Base-by-base conservation (phyloP, 2,888 invertebrate species). In the Stramonita haemastoma region DNA sequence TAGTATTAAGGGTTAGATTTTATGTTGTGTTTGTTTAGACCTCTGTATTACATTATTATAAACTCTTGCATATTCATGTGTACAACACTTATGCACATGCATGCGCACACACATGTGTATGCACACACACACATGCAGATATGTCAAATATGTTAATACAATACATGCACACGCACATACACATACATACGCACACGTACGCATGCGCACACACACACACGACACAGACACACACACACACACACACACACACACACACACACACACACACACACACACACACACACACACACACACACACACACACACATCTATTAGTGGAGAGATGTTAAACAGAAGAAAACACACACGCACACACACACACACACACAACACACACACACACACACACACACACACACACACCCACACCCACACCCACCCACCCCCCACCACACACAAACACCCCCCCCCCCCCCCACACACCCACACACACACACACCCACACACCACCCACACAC, bases 331-430 rank as follows among this genome's bases (percentile, higher is more conserved):
- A 46, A 46, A 8, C 46, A 46, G 46, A 46, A 46, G 46, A 46
- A 46, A 46, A 26, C 1, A 73, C 73, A 73, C 73, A 73, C 13
- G n/a, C 73, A 73, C 11, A 73, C 73, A 73, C 26, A 73, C 73
- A 73, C 73, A 73, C 13, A 73, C 73, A 73, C n/a, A 73, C 73
- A n/a, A n/a, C 73, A 73, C 26, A 73, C 73, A 73, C 73, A n/a
- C 73, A 73, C 73, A 73, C 73, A 26, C 73, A 73, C 73, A 46
- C 46, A 46, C 46, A 46, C 73, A 73, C n/a, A n/a, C 73, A 73
- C 70, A 26, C 70, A 70, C 70, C 13, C 17, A 70, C 26, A 70
- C 70, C 13, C 26, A 70, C 70, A 70, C 26, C n/a, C n/a, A 8
- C 70, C 15, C 57, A 57, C 57, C 8, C 57, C 8, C 57, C 8